phyloP scores from a whole-genome alignment of 2,797 vertebrate species.

The Cyprinella venusta region DNA sequence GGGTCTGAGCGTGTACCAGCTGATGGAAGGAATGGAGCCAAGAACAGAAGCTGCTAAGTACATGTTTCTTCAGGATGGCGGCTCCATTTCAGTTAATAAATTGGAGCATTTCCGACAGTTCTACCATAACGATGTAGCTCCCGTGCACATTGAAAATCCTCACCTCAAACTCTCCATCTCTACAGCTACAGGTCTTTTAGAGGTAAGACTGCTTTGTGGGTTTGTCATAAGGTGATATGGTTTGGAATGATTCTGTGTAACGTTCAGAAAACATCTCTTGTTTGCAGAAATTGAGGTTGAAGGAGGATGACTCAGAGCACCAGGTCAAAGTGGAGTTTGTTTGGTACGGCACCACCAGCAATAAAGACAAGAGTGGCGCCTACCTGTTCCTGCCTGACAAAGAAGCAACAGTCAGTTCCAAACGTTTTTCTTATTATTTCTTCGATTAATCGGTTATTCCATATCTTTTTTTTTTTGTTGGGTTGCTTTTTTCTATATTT shows the following conservation, averaged over 20 bases:
- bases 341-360: conserved; percentile 89
- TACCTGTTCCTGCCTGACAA: conserved; percentile 92
- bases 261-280: conserved; percentile 15
- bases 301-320: conserved; percentile 76
- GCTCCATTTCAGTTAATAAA: conserved; percentile 51
- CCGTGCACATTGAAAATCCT: conserved; percentile 82
- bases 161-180: conserved; percentile 84
- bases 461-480: background rate
- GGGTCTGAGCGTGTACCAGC: conserved; percentile 81
- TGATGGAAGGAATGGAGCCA: conserved; percentile 74
- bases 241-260: conserved; percentile 8
- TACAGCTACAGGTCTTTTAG: conserved; percentile 79
- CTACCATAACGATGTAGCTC: conserved; percentile 66
- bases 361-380: conserved; percentile 90
- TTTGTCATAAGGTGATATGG: background rate
- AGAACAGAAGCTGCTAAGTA: conserved; percentile 78
- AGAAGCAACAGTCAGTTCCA: conserved; percentile 81
- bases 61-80: conserved; percentile 69
- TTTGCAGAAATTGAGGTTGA: conserved; percentile 79
- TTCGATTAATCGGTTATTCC: background rate
- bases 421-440: background rate
- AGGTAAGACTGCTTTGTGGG: conserved; percentile 74
- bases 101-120: conserved; percentile 79
- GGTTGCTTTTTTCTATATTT: background rate
- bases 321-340: conserved; percentile 83